phyloP scores from a whole-genome alignment of 2,113 vertebrate genomes.

The Delphinus delphis region DNA sequence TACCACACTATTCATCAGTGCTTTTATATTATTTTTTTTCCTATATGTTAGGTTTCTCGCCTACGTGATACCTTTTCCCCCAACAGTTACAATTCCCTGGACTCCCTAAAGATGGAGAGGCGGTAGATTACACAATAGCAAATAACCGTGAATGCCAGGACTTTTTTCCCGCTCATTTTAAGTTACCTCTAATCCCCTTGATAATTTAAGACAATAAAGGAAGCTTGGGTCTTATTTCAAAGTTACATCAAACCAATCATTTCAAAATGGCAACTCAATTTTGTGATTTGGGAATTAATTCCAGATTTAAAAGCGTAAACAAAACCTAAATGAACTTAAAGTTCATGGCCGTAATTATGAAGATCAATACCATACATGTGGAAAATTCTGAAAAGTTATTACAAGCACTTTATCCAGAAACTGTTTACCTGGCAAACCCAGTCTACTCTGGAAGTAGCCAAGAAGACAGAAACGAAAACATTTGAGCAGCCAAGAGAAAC shows the following conservation, averaged over 20 bases:
- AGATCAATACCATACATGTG: background rate
- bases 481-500: background rate
- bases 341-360: background rate
- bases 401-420: background rate
- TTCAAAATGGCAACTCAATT: conserved; percentile 28
- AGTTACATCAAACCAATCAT: background rate
- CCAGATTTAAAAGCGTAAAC: background rate
- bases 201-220: conserved; percentile 8
- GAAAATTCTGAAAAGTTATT: background rate
- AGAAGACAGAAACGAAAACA: background rate
- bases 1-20: background rate
- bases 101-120: background rate
- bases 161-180: background rate
- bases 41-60: background rate
- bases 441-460: background rate
- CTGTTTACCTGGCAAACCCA: background rate
- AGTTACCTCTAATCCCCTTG: background rate
- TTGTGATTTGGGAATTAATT: background rate
- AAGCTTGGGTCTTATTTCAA: background rate
- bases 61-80: background rate
- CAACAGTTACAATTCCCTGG: background rate
- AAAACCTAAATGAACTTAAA: background rate
- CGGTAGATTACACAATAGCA: background rate
- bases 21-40: background rate
- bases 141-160: background rate